Conservation (phyloP, 2,888 invertebrate species). For the Cosmia pyralina region DNA sequence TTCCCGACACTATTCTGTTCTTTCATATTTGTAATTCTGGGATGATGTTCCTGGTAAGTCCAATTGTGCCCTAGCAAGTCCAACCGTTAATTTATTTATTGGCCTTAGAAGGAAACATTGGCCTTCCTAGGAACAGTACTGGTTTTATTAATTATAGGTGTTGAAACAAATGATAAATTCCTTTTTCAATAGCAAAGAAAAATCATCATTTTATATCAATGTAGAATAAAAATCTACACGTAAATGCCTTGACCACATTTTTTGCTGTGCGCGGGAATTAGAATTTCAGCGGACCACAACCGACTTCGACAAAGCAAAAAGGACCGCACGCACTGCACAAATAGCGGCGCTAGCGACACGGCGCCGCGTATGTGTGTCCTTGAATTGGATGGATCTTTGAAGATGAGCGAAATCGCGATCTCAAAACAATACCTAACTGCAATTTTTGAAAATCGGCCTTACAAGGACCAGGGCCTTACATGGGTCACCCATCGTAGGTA, state of each 20-base stretch:
- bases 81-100: background rate
- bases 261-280: background rate
- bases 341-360: background rate
- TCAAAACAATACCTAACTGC: no score
- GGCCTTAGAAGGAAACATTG: background rate
- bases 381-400: no score
- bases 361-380: no score
- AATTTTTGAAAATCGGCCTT: background rate
- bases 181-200: background rate
- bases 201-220: background rate
- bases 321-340: background rate
- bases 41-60: background rate
- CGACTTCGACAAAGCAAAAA: background rate
- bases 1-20: background rate
- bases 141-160: no score
- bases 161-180: background rate
- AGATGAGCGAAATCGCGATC: no score
- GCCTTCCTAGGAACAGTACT: background rate
- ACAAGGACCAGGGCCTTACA: background rate
- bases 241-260: background rate
- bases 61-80: background rate
- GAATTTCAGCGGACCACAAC: background rate
- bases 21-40: background rate
- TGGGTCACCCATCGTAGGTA: background rate
- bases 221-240: background rate